Conservation (phyloP, 2,113 vertebrate genomes). For the Carollia perspicillata region DNA sequence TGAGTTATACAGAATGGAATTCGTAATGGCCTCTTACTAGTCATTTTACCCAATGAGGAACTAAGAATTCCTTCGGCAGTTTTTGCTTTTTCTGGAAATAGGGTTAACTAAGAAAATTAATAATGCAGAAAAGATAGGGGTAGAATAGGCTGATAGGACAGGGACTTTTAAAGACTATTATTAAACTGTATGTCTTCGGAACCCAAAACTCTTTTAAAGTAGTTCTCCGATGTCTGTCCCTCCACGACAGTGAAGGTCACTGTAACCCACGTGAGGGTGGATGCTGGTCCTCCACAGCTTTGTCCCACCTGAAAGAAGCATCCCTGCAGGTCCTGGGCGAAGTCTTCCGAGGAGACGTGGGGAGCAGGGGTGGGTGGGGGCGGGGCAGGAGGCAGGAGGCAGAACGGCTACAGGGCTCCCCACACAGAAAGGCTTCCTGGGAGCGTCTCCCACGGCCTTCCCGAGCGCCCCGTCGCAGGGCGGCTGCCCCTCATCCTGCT, state of each 20-base stretch:
- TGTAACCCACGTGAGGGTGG: rapidly evolving
- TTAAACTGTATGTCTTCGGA: not conserved
- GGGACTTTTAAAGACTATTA: not conserved
- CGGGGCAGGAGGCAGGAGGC: rapidly evolving
- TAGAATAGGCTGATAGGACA: not conserved
- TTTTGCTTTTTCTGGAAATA: constrained; percentile 6
- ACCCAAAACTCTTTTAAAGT: not conserved
- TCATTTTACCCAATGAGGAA: not conserved
- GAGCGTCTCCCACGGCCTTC: not conserved
- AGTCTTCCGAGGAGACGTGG: not conserved
- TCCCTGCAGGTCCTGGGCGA: not conserved
- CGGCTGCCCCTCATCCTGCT: rapidly evolving
- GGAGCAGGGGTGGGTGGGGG: too few species aligned
- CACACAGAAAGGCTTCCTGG: not conserved
- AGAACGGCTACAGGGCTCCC: rapidly evolving
- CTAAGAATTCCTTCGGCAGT: not conserved
- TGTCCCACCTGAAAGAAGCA: not conserved
- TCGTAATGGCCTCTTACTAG: not conserved
- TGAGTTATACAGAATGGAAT: not conserved
- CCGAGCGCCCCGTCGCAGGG: rapidly evolving
- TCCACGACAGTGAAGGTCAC: rapidly evolving
- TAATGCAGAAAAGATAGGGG: not conserved
- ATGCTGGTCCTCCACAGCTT: not conserved
- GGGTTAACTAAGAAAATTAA: not conserved
- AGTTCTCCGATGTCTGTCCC: not conserved